Evolutionary conservation across 1,140 invertebrate species (phyloP).

Genomic region (silkworm (Bombyx mori)): ASM3026992v2 NC_085119.1:7525501-7526000

Average conservation of each 20-base stretch:
- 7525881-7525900: slow-evolving; percentile 88
- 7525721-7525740: slow-evolving; percentile 95
- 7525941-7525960: slow-evolving; percentile 94
- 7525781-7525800: neutral
- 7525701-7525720: slow-evolving; percentile 90
- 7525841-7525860: slow-evolving; percentile 88
- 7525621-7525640: slow-evolving; percentile 94
- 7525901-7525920: slow-evolving; percentile 77
- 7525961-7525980: slow-evolving; percentile 87
- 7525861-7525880: slow-evolving; percentile 83
- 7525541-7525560: slow-evolving; percentile 84
- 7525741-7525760: slow-evolving; percentile 89
- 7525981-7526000: slow-evolving; percentile 76
- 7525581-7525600: slow-evolving; percentile 92
- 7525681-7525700: slow-evolving; percentile 89
- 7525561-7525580: slow-evolving; percentile 93
- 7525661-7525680: slow-evolving; percentile 82
- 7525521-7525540: slow-evolving; percentile 80
- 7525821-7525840: slow-evolving; percentile 27
- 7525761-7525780: no score
- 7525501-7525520: neutral
- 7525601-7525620: slow-evolving; percentile 91
- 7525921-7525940: slow-evolving; percentile 89
- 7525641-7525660: slow-evolving; percentile 90
- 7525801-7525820: slow-evolving; percentile 6